Base-by-base conservation (phyloP, 2,888 invertebrate species). In the Mesochorus sp. region DNA sequence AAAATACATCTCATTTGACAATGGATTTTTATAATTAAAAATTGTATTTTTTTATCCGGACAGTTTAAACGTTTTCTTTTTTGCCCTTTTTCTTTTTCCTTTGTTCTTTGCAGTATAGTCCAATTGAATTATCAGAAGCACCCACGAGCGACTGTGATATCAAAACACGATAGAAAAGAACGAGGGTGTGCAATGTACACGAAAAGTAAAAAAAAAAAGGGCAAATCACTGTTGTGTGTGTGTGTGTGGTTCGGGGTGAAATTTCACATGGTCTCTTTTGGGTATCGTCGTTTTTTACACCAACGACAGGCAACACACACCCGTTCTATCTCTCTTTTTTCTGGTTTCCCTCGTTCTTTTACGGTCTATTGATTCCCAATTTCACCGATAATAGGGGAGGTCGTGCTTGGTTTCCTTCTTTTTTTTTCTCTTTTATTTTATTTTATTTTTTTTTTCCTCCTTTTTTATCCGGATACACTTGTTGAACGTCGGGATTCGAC, bases 281-380 rank as follows among this genome's bases (percentile, higher is more conserved):
- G 70, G 62, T 72, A 67, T 64, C 75, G 68, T 80, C 78, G 78
- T 80, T 80, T 78, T 75, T 76, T 72, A 73, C 71, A 74, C 70
- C 55, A 61, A 57, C 42, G 68, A 78, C 55, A 75, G 70, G 31
- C 42, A 3, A 4, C 31, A 10, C 49, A 37, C 59, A 14, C 59
- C 66, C 53, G 44, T 26, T 37, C 55, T 42, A 28, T 28, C 24
- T 19, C 39, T 24, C 24, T 55, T n/a, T n/a, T n/a, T n/a, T n/a
- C 62, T 24, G 64, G 70, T 74, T n/a, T n/a, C 70, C 74, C 57
- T 61, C 77, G 75, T 83, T 79, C 82, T 82, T 86, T 87, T 85
- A 87, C 86, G 85, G 86, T 84, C 89, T 89, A 89, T 90, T 89
- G 89, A 89, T 89, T 89, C 87, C 88, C 88, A 89, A 90, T 90